Base-by-base conservation (phyloP, 30 jellyfish, hydroid and myxozoan species). In the Aurelia aurita complex sp. Pacific region DNA sequence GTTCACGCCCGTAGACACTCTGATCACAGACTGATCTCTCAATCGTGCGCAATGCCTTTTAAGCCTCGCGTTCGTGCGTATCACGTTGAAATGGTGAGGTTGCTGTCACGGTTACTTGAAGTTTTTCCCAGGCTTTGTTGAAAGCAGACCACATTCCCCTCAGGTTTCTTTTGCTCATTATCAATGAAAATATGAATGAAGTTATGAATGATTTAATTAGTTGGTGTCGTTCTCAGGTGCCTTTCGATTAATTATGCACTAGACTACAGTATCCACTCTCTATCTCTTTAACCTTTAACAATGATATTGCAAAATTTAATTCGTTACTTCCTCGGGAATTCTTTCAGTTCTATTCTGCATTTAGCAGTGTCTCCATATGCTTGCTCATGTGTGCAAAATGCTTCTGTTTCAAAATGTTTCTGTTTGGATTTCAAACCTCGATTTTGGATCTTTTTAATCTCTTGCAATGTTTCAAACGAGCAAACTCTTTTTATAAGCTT, bases 111-210 rank as follows among this genome's bases (percentile, higher is more conserved):
- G 93, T 64, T 67, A 73, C 82, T 16, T 15, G 69, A 64, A 73
- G 29, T 73, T 84, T 84, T 84, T 84, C 93, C 93, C 93, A 84
- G 93, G 93, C 87, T 74, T 34, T 59, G 73, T 59, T 84, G 82
- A 84, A 84, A 84, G 93, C 79, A 19, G 86, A 74, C 87, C 93
- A 71, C 89, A 84, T 67, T 64, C 69, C 93, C 93, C 93, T 84
- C 93, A 73, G 87, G 93, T 74, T 77, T 74, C 78, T 74, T 84
- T 84, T 77, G 68, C 87, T 67, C 64, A 61, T 63, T 33, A 62
- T 84, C 82, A 73, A 72, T 84, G 82, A 18, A 46, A 8, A 29
- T 16, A 5, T 84, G 93, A 84, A 84, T 73, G 69, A 50, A 17
- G 74, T n/a, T 69, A 84, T 84, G 75, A 84, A 84, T 84, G 93